Conservation (phyloP, 2,888 invertebrate species). For the Gryllus longicercus region DNA sequence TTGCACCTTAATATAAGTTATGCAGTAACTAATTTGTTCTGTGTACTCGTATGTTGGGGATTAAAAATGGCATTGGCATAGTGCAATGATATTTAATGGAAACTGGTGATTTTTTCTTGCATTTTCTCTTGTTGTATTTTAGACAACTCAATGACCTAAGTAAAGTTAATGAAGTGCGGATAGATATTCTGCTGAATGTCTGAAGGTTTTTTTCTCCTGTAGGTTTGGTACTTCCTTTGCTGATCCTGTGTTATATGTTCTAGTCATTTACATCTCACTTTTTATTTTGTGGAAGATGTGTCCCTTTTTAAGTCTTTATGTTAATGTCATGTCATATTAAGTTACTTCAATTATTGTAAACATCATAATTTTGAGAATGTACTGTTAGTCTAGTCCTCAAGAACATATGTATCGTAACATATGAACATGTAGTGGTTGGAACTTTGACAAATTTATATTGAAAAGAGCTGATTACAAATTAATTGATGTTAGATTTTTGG, state of each 20-base stretch:
- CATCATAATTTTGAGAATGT: too few relatives aligned
- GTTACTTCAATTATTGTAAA: too few relatives aligned
- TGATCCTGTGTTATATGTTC: slow-evolving; percentile 6
- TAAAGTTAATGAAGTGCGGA: background rate
- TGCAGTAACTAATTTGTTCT: background rate
- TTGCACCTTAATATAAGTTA: background rate
- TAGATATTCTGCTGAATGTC: background rate
- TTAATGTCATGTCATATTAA: too few relatives aligned
- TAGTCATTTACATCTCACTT: background rate
- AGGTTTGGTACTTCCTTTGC: background rate
- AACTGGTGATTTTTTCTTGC: background rate
- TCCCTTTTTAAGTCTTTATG: background rate
- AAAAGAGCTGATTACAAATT: too few relatives aligned
- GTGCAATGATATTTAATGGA: background rate
- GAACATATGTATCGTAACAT: too few relatives aligned
- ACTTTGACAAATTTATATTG: too few relatives aligned
- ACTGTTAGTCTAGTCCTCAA: too few relatives aligned
- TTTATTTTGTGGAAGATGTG: background rate
- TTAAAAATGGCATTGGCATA: background rate
- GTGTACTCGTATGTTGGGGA: background rate
- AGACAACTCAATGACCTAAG: background rate
- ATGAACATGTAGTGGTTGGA: too few relatives aligned
- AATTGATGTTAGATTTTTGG: too few relatives aligned
- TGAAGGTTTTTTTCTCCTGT: background rate
- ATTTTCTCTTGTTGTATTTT: background rate